A percentile compares a stretch with the other conserved stretches of the same genome.
These are phyloP conservation scores for Choristoneura rosaceana DNA, from an alignment of 2,888 invertebrate species.

Conservation along the genomic window DNA sequence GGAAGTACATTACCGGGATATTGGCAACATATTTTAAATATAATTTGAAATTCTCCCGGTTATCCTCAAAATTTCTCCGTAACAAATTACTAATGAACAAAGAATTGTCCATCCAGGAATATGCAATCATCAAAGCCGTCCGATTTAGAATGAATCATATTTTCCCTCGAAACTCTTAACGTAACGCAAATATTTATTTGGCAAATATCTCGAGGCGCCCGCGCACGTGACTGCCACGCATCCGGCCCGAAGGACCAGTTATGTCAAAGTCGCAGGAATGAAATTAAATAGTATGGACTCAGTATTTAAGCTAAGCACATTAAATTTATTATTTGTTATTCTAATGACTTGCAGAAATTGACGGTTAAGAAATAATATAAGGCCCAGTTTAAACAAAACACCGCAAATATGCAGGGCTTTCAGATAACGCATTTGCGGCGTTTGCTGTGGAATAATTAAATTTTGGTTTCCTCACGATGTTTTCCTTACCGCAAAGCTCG, in stretches of 20 bases:
- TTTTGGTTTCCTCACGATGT: too few relatives aligned
- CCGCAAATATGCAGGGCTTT: too few relatives aligned
- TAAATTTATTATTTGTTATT: too few relatives aligned
- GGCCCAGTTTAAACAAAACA: too few relatives aligned
- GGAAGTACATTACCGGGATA: too few relatives aligned
- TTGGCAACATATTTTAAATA: background rate
- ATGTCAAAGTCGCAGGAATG: background rate
- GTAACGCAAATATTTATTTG: conserved; percentile 31
- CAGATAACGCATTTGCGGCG: too few relatives aligned
- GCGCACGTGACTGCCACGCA: conserved; percentile 14
- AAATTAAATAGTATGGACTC: too few relatives aligned
- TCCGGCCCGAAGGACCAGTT: conserved; percentile 14
- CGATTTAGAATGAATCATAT: conserved; percentile 28
- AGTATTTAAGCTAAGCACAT: too few relatives aligned
- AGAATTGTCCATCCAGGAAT: conserved; percentile 9
- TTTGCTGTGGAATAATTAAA: too few relatives aligned
- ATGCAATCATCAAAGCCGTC: conserved; percentile 33
- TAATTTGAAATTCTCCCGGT: conserved; percentile 1
- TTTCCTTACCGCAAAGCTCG: too few relatives aligned
- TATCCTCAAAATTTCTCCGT: conserved; percentile 13
- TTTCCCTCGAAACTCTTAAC: conserved; percentile 14
- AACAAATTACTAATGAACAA: conserved; percentile 9
- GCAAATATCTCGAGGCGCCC: conserved; percentile 18
- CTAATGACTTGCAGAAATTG: too few relatives aligned
- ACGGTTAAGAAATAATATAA: too few relatives aligned